phyloP scores from a whole-genome alignment of 1,140 invertebrate species.

The Nasonia longicornis region DNA sequence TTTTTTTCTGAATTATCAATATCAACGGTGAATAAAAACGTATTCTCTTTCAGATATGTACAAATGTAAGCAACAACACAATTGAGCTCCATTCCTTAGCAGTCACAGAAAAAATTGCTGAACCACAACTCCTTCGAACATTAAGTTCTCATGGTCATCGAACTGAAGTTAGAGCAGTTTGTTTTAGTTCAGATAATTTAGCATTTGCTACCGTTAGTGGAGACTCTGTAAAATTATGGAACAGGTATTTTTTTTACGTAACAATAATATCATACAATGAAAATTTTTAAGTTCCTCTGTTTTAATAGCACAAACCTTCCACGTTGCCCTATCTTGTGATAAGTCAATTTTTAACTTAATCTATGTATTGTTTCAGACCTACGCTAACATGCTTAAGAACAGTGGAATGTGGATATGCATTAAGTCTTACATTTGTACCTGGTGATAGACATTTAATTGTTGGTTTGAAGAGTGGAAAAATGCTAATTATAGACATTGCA shows the following conservation, averaged over 20 bases:
- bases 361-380: slow-evolving; percentile 68
- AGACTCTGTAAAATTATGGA: slow-evolving; percentile 94
- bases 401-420: slow-evolving; percentile 76
- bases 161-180: slow-evolving; percentile 86
- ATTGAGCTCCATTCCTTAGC: slow-evolving; percentile 76
- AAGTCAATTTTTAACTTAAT: background rate
- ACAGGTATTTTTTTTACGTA: slow-evolving; percentile 72
- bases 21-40: background rate
- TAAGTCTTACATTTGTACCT: slow-evolving; percentile 86
- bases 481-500: slow-evolving; percentile 90
- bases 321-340: no score
- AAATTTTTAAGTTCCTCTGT: no score
- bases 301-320: no score
- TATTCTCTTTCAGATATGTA: slow-evolving; percentile 60
- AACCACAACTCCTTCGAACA: slow-evolving; percentile 68
- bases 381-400: slow-evolving; percentile 88
- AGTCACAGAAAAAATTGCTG: slow-evolving; percentile 68
- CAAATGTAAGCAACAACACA: slow-evolving; percentile 77
- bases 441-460: slow-evolving; percentile 92
- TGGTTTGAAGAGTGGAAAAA: slow-evolving; percentile 87
- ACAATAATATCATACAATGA: no score
- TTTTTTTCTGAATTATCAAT: slow-evolving; percentile 24
- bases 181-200: slow-evolving; percentile 92
- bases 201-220: slow-evolving; percentile 87
- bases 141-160: slow-evolving; percentile 82